Base-by-base conservation (phyloP, 2,888 invertebrate species). In the Spilarctia lutea region DNA sequence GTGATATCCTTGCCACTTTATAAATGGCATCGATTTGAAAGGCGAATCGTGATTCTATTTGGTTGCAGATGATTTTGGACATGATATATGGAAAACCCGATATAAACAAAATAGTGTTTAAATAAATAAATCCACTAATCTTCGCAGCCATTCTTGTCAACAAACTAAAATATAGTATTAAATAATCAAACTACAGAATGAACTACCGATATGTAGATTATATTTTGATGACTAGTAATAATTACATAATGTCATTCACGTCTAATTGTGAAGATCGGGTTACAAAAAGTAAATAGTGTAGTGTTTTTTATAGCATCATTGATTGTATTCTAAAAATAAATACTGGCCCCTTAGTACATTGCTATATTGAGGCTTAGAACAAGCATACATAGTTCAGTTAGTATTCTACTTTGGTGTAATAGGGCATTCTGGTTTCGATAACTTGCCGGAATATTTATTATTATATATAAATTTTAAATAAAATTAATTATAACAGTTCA, bases 1-100 rank as follows among this genome's bases (percentile, higher is more conserved):
- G 91, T 90, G 91, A 92, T 92, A 94, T 94, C 94, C 93, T 94
- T 92, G 93, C 93, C 84, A 87, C 88, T 89, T 89, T 87, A 91
- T 89, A 93, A 94, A 94, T 94, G 93, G 92, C 92, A 94, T 91
- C 88, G 87, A 89, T 91, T 94, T 92, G 93, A 95, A 95, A 94
- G 94, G 95, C 89, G 89, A 94, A 89, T 95, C 95, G 94, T 94
- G 95, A 94, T 92, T 87, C 84, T 87, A 87, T 91, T 90, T 88
- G 86, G 85, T 84, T 84, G 85, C 71, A 86, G 87, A 89, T 86
- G 81, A 82, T 90, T 94, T 93, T 88, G 90, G 91, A 86, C 85
- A 84, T 88, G 83, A 89, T 90, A 87, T 85, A 84, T 93, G 94
- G 91, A 91, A 94, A 93, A 83, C 93, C 85, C 81, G 75, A 18